These are phyloP conservation scores for Phocoena sinus DNA, from an alignment of 2,113 vertebrate species.

Conservation along the genomic window DNA sequence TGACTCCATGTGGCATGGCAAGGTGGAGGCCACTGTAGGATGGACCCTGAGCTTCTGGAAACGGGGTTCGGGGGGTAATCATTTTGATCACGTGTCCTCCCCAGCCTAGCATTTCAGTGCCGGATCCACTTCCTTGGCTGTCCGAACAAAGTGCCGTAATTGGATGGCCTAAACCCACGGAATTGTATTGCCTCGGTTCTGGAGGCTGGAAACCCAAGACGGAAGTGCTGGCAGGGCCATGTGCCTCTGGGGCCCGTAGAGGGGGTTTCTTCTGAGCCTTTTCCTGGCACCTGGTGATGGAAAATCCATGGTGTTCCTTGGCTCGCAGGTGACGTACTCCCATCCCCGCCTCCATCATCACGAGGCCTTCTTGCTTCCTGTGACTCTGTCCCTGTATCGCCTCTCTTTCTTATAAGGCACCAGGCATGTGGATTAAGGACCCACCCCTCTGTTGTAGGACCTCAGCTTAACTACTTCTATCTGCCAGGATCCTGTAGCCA, in stretches of 20 bases:
- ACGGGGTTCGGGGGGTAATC: not conserved
- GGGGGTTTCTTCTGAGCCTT: not conserved
- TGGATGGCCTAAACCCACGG: too few relatives aligned
- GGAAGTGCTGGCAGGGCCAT: not conserved
- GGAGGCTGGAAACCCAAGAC: not conserved
- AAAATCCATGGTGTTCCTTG: not conserved
- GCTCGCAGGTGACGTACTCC: not conserved
- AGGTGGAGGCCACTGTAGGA: accelerated
- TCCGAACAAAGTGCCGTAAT: not conserved
- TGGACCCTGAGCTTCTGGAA: not conserved
- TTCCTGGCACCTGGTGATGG: not conserved
- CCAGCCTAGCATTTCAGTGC: not conserved
- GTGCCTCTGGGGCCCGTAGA: not conserved
- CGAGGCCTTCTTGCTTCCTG: not conserved
- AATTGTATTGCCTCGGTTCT: not conserved
- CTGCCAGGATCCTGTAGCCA: not conserved
- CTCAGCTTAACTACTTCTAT: not conserved
- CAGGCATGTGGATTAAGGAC: not conserved
- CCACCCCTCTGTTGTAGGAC: not conserved
- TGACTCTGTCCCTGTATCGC: not conserved
- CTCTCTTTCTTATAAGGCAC: not conserved
- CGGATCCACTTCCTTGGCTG: not conserved
- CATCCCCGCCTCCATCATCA: too few relatives aligned
- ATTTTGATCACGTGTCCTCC: accelerated
- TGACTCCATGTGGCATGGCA: not conserved